Percentiles rank a stretch among this genome's conserved stretches.
phyloP scores from a whole-genome alignment of 2,113 vertebrate genomes.

The Alces alces region DNA sequence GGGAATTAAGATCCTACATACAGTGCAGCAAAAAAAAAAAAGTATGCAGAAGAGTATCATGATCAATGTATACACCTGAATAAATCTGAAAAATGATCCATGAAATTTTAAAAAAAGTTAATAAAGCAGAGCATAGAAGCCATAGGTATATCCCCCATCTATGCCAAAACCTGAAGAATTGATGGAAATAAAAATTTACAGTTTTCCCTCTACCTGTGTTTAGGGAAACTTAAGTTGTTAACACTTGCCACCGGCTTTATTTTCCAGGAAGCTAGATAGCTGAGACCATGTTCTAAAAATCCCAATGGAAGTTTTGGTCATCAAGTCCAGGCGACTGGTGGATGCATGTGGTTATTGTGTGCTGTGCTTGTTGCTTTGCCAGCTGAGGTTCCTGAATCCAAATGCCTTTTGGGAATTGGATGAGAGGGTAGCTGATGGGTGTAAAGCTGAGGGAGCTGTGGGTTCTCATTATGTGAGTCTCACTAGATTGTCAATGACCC shows the following conservation, averaged over 20 bases:
- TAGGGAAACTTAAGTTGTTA: neutral
- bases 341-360: neutral
- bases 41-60: neutral
- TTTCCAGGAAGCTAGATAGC: neutral
- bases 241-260: neutral
- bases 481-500: neutral
- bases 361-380: neutral
- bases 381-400: neutral
- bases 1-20: neutral
- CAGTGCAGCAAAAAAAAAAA: neutral
- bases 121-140: neutral
- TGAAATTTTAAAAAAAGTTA: neutral
- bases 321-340: neutral
- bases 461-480: neutral
- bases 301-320: neutral
- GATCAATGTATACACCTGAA: neutral
- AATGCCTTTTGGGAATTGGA: neutral
- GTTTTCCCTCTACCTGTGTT: neutral
- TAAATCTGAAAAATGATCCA: neutral
- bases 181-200: neutral
- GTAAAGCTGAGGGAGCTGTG: neutral
- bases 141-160: neutral
- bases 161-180: neutral
- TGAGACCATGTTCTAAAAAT: neutral
- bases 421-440: neutral